phyloP scores from a whole-genome alignment of 2,113 vertebrate species.

The Pelecanus crispus region DNA sequence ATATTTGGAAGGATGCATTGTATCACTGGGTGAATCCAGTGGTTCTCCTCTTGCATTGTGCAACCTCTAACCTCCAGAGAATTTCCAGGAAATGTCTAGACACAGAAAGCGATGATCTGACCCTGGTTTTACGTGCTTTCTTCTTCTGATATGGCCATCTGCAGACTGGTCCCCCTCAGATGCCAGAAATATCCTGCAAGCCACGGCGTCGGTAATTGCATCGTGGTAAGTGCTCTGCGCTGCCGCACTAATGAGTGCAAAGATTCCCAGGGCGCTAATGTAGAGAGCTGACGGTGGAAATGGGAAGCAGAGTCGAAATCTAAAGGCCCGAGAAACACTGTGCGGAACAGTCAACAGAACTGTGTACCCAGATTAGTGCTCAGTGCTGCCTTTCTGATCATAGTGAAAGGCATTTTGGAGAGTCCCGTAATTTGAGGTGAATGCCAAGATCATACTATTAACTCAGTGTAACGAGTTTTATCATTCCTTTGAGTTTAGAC shows the following conservation, averaged over 20 bases:
- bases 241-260: not conserved
- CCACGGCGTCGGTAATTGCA: not conserved
- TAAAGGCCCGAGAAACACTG: not conserved
- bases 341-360: not conserved
- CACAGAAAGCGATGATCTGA: not conserved
- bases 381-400: not conserved
- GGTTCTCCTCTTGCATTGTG: not conserved
- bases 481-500: not conserved
- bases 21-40: not conserved
- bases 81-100: not conserved
- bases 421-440: not conserved
- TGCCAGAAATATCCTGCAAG: not conserved
- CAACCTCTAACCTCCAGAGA: not conserved
- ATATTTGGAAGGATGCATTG: not conserved
- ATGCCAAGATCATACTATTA: not conserved
- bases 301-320: not conserved
- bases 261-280: not conserved
- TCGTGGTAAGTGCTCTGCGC: not conserved
- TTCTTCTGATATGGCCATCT: not conserved
- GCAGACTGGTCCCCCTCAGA: not conserved
- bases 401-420: not conserved
- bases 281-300: not conserved
- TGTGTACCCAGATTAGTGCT: not conserved
- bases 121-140: not conserved
- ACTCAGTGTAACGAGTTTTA: not conserved